phyloP scores from a whole-genome alignment of 1,140 invertebrate genomes.

The Centruroides vittatus region DNA sequence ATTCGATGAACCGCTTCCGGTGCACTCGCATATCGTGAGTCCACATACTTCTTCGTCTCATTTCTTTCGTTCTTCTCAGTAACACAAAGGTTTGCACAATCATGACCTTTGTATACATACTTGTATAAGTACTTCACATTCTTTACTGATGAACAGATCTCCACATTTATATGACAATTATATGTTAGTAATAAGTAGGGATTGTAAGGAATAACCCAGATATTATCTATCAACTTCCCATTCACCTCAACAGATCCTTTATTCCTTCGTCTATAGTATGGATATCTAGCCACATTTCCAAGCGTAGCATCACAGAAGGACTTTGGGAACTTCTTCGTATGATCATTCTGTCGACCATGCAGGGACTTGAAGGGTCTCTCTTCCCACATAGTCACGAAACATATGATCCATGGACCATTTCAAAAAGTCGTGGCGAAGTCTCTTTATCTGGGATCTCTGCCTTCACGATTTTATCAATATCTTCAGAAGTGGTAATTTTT shows the following conservation, averaged over 20 bases:
- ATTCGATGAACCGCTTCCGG: conserved; percentile 20
- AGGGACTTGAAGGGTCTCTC: conserved; percentile 10
- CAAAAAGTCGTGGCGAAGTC: conserved; percentile 28
- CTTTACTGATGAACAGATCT: conserved; percentile 22
- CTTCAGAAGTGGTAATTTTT: not conserved
- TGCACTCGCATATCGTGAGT: conserved; percentile 18
- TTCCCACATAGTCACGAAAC: conserved; percentile 25
- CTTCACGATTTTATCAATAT: conserved; percentile 11
- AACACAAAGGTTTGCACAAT: conserved; percentile 18
- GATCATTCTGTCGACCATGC: conserved; percentile 8
- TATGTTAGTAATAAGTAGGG: conserved; percentile 20
- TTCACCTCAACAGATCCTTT: not conserved
- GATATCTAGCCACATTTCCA: conserved; percentile 11
- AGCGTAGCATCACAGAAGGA: not conserved
- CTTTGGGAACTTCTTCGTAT: conserved; percentile 12
- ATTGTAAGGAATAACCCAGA: conserved; percentile 26
- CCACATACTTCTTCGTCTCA: conserved; percentile 16
- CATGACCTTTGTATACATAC: conserved; percentile 26
- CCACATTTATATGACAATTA: conserved; percentile 26
- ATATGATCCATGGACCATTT: conserved; percentile 26
- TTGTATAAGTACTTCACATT: conserved; percentile 25
- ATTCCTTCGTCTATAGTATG: conserved; percentile 12
- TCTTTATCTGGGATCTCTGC: conserved; percentile 18
- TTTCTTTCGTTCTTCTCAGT: conserved; percentile 9
- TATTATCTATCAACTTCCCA: conserved; percentile 17